Evolutionary conservation across 2,113 vertebrate species (phyloP), one percentile per base, ranked within the genome.

Genomic region (Verasper variegatus): DNA sequence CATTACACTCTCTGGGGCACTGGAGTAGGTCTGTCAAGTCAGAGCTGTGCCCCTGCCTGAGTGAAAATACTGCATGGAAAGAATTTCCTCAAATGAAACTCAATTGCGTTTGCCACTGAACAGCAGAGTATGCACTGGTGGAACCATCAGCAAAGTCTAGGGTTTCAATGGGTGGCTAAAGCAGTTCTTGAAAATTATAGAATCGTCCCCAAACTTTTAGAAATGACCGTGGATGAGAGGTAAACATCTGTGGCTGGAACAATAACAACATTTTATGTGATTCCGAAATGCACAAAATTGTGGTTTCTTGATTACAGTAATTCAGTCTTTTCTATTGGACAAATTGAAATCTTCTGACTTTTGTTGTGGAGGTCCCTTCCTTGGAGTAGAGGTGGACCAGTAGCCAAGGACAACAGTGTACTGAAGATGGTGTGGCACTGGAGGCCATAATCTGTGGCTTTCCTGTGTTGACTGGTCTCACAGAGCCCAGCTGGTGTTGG

Each of bases 41-140:
- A 84, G 83, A 89, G 83, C 84, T 84, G 76, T 86, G 68, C 77
- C 54, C 74, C 82, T 74, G 88, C 73, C 84, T 86, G 74, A 90
- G 82, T 84, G 87, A 91, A 85, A 92, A 86, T 78, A 80, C 78
- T 90, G 76, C 86, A 91, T 86, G 77, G 72, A 83, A 93, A 91
- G 91, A 92, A 93, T 93, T 95, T 95, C 93, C 95, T 95, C 90
- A 92, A 86, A 83, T 89, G 93, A 95, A 96, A 96, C 83, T 89
- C 67, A 59, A 96, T 90, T 93, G 80, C 83, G 83, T 90, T 89
- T 90, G 87, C 90, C 92, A 91, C 91, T 89, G 88, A 93, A 95
- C 86, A 90, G 92, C 81, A 91, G 89, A 92, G 90, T 92, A 86
- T 84, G 79, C 87, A 83, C 88, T 58, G 88, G 56, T 55, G 76